Evolutionary conservation across 2,797 vertebrate species (phyloP).

Genomic region (Mallotus villosus): DNA sequence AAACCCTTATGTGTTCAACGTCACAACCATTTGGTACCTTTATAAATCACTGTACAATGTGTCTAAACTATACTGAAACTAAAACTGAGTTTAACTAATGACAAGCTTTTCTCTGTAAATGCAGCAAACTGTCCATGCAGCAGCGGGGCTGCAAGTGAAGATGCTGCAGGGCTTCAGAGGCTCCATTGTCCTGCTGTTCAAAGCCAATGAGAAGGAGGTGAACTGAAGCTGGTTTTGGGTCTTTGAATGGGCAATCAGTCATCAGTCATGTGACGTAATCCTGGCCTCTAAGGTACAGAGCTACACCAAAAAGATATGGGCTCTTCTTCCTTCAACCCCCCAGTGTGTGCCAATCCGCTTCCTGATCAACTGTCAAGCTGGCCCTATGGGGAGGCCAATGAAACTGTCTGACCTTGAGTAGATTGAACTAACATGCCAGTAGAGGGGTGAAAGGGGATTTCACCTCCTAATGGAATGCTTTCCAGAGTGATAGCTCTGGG

Average conservation of each 20-base stretch:
- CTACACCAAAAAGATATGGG: conserved; percentile 6
- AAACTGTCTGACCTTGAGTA: conserved; percentile 60
- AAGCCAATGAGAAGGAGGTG: background rate
- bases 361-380: conserved; percentile 42
- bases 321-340: conserved; percentile 26
- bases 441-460: conserved; percentile 45
- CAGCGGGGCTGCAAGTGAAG: background rate
- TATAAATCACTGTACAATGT: no score
- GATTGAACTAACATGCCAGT: conserved; percentile 49
- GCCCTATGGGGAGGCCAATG: conserved; percentile 48
- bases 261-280: conserved; percentile 1
- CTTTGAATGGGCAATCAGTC: conserved; percentile 12
- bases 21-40: no score
- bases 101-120: background rate
- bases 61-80: background rate
- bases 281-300: conserved; percentile 30
- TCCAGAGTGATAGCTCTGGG: conserved; percentile 39
- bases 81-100: background rate
- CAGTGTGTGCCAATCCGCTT: conserved; percentile 24
- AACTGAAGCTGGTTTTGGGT: background rate
- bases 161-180: background rate
- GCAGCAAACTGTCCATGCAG: background rate
- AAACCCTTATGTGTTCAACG: no score
- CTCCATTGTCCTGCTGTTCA: no score
- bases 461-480: conserved; percentile 58